These are phyloP conservation scores for Limnodromus scolopaceus DNA, from an alignment of 2,797 vertebrate genomes.

Conservation along the genomic window DNA sequence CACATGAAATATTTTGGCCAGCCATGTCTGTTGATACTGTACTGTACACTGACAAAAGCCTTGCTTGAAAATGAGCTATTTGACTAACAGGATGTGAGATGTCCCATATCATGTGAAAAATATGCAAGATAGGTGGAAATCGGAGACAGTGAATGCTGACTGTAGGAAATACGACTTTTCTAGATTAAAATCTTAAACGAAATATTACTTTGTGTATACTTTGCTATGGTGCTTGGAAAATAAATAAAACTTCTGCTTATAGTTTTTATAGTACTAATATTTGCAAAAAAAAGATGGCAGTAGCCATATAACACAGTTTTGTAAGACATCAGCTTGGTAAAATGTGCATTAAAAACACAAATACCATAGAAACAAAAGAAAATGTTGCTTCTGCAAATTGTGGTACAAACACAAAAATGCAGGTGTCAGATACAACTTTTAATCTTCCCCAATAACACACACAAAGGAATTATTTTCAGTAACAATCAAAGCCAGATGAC, in stretches of 20 bases:
- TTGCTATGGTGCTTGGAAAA: background rate
- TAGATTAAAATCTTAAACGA: background rate
- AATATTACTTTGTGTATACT: background rate
- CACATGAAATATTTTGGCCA: background rate
- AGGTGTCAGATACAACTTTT: background rate
- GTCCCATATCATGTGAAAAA: background rate
- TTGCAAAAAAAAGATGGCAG: background rate
- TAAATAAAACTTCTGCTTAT: background rate
- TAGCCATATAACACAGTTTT: background rate
- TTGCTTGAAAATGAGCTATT: background rate
- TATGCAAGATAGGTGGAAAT: background rate
- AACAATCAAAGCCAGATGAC: constrained; percentile 20
- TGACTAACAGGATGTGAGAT: background rate
- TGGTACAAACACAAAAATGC: background rate
- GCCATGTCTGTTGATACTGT: fast-evolving
- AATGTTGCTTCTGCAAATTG: background rate
- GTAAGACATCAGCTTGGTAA: background rate
- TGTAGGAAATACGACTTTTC: background rate
- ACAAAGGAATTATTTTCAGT: constrained; percentile 28
- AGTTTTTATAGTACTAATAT: background rate
- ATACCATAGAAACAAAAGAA: background rate
- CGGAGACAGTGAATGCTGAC: background rate
- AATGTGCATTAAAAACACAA: background rate
- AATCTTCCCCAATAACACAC: background rate
- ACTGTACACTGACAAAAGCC: background rate